phyloP scores from a whole-genome alignment of 2,797 vertebrate species.

The Sarcophilus harrisii region DNA sequence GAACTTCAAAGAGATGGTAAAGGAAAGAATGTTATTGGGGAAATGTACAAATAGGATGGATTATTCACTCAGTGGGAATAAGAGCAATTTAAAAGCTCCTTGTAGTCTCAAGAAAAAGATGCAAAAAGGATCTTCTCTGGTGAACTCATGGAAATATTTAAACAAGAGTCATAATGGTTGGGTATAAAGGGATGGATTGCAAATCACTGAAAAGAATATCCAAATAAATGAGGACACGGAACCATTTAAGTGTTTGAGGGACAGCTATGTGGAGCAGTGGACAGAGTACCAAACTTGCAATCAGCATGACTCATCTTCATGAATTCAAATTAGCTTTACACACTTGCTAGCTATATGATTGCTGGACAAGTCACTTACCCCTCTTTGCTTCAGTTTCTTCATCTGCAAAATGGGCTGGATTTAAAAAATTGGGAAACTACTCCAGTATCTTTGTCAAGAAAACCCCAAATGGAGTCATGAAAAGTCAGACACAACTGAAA shows the following conservation, averaged over 20 bases:
- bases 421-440: background rate
- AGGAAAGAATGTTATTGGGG: background rate
- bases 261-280: background rate
- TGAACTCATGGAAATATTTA: background rate
- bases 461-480: background rate
- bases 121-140: background rate
- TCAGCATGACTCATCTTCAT: background rate
- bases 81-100: background rate
- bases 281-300: background rate
- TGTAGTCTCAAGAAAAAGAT: background rate
- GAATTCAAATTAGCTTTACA: background rate
- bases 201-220: background rate
- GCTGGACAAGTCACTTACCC: background rate
- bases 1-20: background rate
- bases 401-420: background rate
- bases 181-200: background rate
- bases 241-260: background rate
- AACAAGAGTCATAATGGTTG: background rate
- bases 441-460: background rate
- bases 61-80: background rate
- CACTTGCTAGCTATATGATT: background rate
- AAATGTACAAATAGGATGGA: background rate
- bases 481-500: background rate
- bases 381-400: background rate
- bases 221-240: background rate